These are phyloP conservation scores for Torymus auratus DNA, from an alignment of 2,888 invertebrate species.

Conservation along the genomic window DNA sequence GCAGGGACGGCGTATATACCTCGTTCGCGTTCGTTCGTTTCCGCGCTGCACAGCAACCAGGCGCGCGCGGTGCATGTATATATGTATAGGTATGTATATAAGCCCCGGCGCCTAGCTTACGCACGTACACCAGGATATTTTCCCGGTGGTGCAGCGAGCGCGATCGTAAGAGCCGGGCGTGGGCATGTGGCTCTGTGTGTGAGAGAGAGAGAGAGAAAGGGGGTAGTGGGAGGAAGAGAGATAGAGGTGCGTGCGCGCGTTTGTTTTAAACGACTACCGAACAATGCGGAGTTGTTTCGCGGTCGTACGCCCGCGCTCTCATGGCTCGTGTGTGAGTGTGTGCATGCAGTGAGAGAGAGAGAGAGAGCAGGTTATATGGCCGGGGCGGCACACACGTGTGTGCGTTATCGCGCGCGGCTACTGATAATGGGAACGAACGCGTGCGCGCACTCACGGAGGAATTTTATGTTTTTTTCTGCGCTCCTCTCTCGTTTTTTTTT, in stretches of 20 bases:
- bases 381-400: neutral
- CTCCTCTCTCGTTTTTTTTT: neutral
- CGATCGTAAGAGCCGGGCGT: neutral
- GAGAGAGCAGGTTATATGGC: no score
- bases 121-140: conserved; percentile 7
- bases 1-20: no score
- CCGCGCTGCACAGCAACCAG: no score
- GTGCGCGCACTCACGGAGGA: neutral
- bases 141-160: conserved; percentile 17
- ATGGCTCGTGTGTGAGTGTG: neutral
- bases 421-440: conserved; percentile 20
- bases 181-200: neutral
- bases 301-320: neutral
- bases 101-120: neutral
- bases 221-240: conserved; percentile 10
- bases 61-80: no score
- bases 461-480: conserved; percentile 15
- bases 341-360: neutral
- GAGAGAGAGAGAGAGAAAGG: conserved; percentile 20
- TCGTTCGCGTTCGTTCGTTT: conserved; percentile 5
- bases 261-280: conserved; percentile 55
- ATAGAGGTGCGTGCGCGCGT: conserved; percentile 26
- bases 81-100: neutral
- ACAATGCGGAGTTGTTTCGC: conserved; percentile 48
- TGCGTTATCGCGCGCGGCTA: conserved; percentile 23